Base-by-base conservation (phyloP, 2,797 vertebrate genomes). In the Pelobates cultripes region DNA sequence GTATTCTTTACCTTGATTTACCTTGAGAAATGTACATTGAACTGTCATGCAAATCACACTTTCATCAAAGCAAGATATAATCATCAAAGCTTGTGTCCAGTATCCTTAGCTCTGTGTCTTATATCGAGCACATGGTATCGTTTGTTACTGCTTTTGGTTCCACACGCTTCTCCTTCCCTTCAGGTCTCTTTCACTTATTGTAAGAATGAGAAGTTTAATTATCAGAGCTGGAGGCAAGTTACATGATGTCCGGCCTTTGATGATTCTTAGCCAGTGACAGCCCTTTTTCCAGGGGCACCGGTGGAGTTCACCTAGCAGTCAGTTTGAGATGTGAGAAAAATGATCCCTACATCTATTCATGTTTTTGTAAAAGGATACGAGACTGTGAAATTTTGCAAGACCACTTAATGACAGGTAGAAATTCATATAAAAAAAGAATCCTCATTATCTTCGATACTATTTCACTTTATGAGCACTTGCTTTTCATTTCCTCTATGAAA, bases 281-380 rank as follows among this genome's bases (percentile, higher is more conserved):
- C 55, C 13, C 17, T 15, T 41, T 57, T 80, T 75, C 78, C 51
- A 80, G 43, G 63, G 64, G 61, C 64, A 45, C 63, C 14, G 13
- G 4, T n/a, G 13, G 72, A 80, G 78, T 80, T 74, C 78, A 80
- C 42, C 42, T 80, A 15, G 17, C 72, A 80, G 78, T 80, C 78
- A 80, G n/a, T 41, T 13, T n/a, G 66, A 66, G 47, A 73, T 55
- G 51, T 53, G 47, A 41, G 78, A 42, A 80, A 69, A 57, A 55
- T 74, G 63, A 80, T 69, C 78, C 63, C 3, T 4, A 15, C 28
- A 66, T 43, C 71, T 57, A 80, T 80, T 80, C 71, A 74, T 68
- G 71, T 74, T 74, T 60, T 51, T 43, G 47, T 28, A 80, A 80
- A 28, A 45, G 6, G 61, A 80, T 74, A 73, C 55, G 61, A 68